Evolutionary conservation across 2,888 invertebrate species (phyloP), one percentile per base, ranked within the genome.

Genomic region (Epistrophella euchroma): DNA sequence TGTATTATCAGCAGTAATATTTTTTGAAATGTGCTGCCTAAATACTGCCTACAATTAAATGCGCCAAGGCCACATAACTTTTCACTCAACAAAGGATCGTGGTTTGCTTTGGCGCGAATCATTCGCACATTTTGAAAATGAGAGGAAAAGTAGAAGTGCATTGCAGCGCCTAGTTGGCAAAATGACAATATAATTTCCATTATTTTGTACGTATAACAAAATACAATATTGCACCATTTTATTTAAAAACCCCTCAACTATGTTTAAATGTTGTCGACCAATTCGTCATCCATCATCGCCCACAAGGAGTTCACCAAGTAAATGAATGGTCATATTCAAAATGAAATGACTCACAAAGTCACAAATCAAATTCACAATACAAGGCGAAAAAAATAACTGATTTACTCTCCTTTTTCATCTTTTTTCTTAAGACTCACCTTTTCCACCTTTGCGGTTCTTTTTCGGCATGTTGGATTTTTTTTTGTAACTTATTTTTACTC

Each of bases 361-460:
- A n/a, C n/a, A n/a, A n/a, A n/a, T n/a, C n/a, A n/a, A n/a, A n/a
- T n/a, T n/a, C n/a, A n/a, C 60, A 55, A 80, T 6, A 83, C 80
- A 74, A 74, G 75, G 73, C 47, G 19, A 28, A 76, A 58, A 72
- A 58, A 73, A 47, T 5, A 40, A 4, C 4, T 40, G 28, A 28
- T 25, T 2, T 3, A 37, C 28, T 28, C 28, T 28, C 28, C 32
- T 35, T 35, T 7, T n/a, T n/a, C 32, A 9, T 7, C 32, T 35
- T 35, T 28, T 10, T 7, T 25, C 25, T 10, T 22, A 4, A 28
- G 2, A 90, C 91, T 90, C 89, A 92, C 92, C 92, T 91, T 92
- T 92, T 72, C 90, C 90, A 79, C 90, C 90, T 88, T 91, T 91
- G 66, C 91, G 91, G 88, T 92, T 92, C 74, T 91, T 92, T 84